phyloP scores from a whole-genome alignment of 2,888 invertebrate genomes.

The Entomobrya multifasciata region DNA sequence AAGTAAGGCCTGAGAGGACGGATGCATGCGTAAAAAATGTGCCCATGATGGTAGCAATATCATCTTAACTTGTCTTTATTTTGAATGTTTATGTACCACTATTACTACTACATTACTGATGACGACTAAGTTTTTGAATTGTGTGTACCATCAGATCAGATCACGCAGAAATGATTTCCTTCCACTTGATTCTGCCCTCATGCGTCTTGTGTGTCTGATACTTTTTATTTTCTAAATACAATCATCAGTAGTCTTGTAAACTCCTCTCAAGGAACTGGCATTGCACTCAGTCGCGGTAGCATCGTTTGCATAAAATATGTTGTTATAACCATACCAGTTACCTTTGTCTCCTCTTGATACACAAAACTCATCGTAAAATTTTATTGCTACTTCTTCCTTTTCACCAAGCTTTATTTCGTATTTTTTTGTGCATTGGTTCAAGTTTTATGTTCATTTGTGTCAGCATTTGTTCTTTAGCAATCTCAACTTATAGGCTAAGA shows the following conservation, averaged over 20 bases:
- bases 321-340: not conserved
- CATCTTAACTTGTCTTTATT: slow-evolving; percentile 39
- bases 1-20: not conserved
- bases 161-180: slow-evolving; percentile 38
- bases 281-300: not conserved
- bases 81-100: slow-evolving; percentile 54
- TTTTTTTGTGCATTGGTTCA: not conserved
- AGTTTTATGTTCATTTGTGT: no score
- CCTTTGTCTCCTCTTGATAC: slow-evolving; percentile 24
- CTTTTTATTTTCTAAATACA: not conserved
- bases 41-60: slow-evolving; percentile 24
- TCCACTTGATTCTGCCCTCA: slow-evolving; percentile 49
- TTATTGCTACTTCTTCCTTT: slow-evolving; percentile 38
- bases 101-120: not conserved
- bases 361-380: slow-evolving; percentile 16
- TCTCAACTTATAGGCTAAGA: no score
- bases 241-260: slow-evolving; percentile 16
- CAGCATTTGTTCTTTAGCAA: no score
- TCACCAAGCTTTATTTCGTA: slow-evolving; percentile 41
- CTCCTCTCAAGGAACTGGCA: not conserved
- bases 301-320: slow-evolving; percentile 27
- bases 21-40: not conserved
- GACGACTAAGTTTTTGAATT: slow-evolving; percentile 53
- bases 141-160: slow-evolving; percentile 17
- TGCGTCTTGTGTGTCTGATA: slow-evolving; percentile 1